Evolutionary conservation across 2,113 vertebrate species (phyloP), one percentile per base, ranked within the genome.

Genomic region (Oryzias woworae): DNA sequence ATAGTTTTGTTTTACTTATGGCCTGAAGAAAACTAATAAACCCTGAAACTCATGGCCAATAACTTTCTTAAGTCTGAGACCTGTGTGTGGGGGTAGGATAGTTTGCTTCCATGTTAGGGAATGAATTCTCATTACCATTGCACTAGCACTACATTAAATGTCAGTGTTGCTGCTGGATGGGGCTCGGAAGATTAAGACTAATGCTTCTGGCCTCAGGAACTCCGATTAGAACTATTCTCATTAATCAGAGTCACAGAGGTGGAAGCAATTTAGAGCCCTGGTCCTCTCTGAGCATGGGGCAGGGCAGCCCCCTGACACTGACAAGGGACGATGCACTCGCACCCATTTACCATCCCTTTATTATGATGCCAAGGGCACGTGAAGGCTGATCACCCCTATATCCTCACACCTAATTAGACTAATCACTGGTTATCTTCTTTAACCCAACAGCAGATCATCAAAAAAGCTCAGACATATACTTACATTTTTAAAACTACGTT

Each of bases 191-290:
- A 91, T 91, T 88, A 91, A 91, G 90, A 91, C 89, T 91, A 91
- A 91, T 91, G 87, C 86, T 69, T 76, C 74, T 89, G 88, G 89
- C 90, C 88, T 81, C 86, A 87, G 86, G 88, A 89, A 88, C 87
- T 90, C 85, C 77, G 89, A 91, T 91, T 91, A 91, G 85, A 91
- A 89, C 80, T 86, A 76, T 84, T 87, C 88, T 90, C 88, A 91
- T 91, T 91, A 91, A 90, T 91, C 90, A 91, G 86, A 82, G 80
- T 83, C 84, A 58, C 62, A 45, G 86, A 81, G 86, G 88, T 87
- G 88, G 88, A 90, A 90, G 90, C 87, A 88, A 88, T 91, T 88
- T 89, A 88, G 86, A 85, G 84, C 61, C 75, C 78, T 26, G 73
- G 85, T 85, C 87, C 81, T 81, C 81, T 71, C 72, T 5, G 84